Base-by-base conservation (phyloP, 1,140 invertebrate species). In the Drosophila seguyi region DNA sequence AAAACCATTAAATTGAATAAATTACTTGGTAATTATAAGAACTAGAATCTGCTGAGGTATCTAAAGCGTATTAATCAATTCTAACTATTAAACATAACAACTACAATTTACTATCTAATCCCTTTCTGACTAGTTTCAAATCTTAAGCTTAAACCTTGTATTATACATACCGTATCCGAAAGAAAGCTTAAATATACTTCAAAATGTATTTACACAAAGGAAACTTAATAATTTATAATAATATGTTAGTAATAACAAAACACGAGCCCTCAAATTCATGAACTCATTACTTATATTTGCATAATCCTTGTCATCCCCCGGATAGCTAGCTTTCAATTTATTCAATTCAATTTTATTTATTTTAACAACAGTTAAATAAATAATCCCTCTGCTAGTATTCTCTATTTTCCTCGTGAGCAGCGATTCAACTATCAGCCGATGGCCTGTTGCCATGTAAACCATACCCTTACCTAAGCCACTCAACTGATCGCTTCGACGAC, bases 391-490 rank as follows among this genome's bases (percentile, higher is more conserved):
- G 10, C 18, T 16, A 41, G 31, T 39, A 34, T 14, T 52, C 3
- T 14, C 1, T 41, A 38, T 7, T 44, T 13, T 22, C 7, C 7
- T 6, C 11, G 27, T 34, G 47, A 22, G 7, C 14, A 36, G 7
- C 39, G 6, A 29, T 36, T 29, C 0, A 47, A 53, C 48, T 48
- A 20, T 45, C 27, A 18, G 14, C 25, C 39, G 20, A 27, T 53
- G 44, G 34, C n/a, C 62, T 86, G 83, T 79, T 86, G 83, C 79
- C 79, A 86, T 76, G 65, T 66, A 66, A 86, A 88, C 83, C 79
- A 79, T 82, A 79, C 83, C 82, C 82, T 75, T 76, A 47, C 74
- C 74, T 76, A 76, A 76, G 74, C 73, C 72, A 78, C 57, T 63
- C 68, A 48, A 79, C 59, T 58, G 69, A 83, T 41, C 44, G 69